These are phyloP conservation scores for Tiliacea aurago DNA, from an alignment of 2,888 invertebrate species.

Conservation along the genomic window DNA sequence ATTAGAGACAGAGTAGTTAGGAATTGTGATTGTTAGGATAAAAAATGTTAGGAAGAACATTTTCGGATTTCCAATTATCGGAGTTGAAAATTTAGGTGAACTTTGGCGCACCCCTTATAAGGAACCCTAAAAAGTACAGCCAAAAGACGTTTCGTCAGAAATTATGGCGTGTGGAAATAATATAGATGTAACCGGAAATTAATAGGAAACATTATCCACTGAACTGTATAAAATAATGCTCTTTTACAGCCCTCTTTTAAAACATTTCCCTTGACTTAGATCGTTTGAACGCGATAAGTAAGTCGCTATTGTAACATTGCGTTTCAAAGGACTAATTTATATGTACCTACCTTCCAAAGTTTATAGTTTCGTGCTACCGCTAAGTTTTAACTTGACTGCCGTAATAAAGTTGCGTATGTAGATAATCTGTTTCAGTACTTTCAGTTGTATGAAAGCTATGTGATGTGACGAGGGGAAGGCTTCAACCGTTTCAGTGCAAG, in stretches of 20 bases:
- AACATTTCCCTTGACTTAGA: conserved; percentile 42
- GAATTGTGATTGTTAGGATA: no score
- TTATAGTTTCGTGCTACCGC: conserved; percentile 36
- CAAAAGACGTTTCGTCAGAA: conserved; percentile 12
- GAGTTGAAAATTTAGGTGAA: no score
- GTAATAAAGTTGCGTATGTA: conserved; percentile 47
- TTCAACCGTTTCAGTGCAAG: conserved; percentile 84
- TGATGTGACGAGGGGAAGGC: conserved; percentile 83
- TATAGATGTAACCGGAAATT: conserved; percentile 53
- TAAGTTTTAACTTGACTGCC: conserved; percentile 26
- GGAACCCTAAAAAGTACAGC: not conserved
- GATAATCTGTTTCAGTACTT: conserved; percentile 61
- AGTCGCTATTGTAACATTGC: conserved; percentile 30
- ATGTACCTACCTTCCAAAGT: conserved; percentile 29
- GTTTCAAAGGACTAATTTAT: conserved; percentile 39
- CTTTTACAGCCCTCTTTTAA: conserved; percentile 20
- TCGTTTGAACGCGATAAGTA: conserved; percentile 43
- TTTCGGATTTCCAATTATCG: no score
- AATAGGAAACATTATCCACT: conserved; percentile 52
- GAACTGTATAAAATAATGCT: conserved; percentile 38
- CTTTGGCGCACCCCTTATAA: no score
- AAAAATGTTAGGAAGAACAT: no score
- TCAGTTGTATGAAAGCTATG: conserved; percentile 70
- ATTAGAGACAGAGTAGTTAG: no score
- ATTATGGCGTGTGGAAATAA: conserved; percentile 44